Evolutionary conservation across 2,797 vertebrate genomes (phyloP).

Genomic region (Falco rusticolus): DNA sequence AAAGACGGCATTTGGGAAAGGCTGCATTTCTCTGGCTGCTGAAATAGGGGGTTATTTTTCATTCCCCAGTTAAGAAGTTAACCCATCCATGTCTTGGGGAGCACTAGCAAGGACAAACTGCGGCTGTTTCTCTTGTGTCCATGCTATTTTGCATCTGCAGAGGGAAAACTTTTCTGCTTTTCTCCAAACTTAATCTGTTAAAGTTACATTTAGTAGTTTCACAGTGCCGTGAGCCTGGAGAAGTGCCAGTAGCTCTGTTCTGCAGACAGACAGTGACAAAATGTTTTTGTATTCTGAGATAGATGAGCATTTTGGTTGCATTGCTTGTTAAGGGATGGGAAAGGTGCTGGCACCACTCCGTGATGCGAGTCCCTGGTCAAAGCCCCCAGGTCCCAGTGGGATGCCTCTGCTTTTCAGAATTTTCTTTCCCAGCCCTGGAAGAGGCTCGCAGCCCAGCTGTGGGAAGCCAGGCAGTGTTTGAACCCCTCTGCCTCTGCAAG

Average conservation of each 20-base stretch:
- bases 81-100: neutral
- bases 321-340: neutral
- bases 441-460: neutral
- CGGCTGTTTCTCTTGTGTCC: neutral
- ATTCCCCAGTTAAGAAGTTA: neutral
- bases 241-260: neutral
- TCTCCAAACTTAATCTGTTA: neutral
- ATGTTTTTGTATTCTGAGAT: neutral
- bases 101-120: neutral
- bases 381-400: neutral
- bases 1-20: neutral
- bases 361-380: neutral
- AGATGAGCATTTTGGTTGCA: neutral
- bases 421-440: neutral
- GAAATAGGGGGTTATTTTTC: neutral
- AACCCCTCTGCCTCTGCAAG: neutral
- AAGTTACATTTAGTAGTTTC: neutral
- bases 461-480: neutral
- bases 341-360: neutral
- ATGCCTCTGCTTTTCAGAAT: neutral
- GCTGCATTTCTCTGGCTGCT: neutral
- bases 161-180: slow-evolving; percentile 15
- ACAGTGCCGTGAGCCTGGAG: neutral
- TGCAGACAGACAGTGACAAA: neutral
- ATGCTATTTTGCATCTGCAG: neutral